Conservation (phyloP, 2,888 invertebrate genomes). For the Lepidonotus clava region DNA sequence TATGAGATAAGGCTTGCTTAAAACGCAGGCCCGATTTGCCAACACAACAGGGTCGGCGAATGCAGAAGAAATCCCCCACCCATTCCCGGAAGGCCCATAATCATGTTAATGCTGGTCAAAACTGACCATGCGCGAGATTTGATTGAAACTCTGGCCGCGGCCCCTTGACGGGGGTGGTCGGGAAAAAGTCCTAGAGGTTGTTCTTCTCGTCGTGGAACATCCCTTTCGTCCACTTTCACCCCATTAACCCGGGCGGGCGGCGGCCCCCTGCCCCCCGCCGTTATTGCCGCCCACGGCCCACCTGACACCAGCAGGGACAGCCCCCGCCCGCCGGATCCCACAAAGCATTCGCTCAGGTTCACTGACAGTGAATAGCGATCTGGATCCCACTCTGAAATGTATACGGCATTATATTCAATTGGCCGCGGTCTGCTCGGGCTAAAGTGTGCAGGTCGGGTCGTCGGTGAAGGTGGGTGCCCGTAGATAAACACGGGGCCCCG, state of each 20-base stretch:
- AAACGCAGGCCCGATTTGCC: not conserved
- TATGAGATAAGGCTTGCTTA: not conserved
- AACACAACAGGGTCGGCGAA: not conserved
- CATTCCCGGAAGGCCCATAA: not conserved
- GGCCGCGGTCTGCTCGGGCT: not conserved
- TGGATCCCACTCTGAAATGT: not conserved
- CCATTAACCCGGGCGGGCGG: too few relatives aligned
- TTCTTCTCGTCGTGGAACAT: too few relatives aligned
- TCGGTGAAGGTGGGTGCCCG: not conserved
- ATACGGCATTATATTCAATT: conserved; percentile 14
- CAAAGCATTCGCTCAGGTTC: not conserved
- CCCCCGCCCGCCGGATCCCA: not conserved
- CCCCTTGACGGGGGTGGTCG: not conserved
- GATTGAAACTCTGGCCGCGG: not conserved
- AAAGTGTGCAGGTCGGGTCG: not conserved
- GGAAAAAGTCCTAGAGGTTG: not conserved
- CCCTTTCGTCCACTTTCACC: not conserved
- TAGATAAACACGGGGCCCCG: not conserved
- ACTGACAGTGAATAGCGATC: not conserved
- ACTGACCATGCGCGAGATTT: conserved; percentile 2
- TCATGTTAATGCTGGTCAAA: not conserved
- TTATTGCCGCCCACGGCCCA: too few relatives aligned
- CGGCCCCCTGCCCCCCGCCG: too few relatives aligned
- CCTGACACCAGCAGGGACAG: too few relatives aligned
- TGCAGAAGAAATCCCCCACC: too few relatives aligned